Percentiles rank a stretch among this genome's conserved stretches.
These are phyloP conservation scores for Malurus alboscapulatus DNA, from an alignment of 2,113 vertebrate species.

Conservation along the genomic window DNA sequence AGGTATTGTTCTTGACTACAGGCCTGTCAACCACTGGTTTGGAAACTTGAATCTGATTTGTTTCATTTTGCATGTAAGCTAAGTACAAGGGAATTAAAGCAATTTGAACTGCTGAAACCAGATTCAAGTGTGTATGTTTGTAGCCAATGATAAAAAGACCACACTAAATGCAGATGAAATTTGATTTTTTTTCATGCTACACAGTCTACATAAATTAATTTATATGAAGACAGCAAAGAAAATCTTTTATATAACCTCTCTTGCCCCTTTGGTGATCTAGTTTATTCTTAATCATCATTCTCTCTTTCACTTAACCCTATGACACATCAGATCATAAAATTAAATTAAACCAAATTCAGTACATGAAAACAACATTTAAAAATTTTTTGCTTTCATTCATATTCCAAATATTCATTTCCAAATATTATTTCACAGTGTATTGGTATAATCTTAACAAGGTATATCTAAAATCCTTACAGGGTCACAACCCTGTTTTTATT, in stretches of 20 bases:
- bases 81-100: not conserved
- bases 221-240: not conserved
- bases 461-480: not conserved
- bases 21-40: not conserved
- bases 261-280: rapidly evolving
- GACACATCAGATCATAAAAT: not conserved
- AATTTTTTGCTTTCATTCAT: not conserved
- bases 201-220: not conserved
- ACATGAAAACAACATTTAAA: not conserved
- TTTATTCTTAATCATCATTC: not conserved
- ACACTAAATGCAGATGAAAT: not conserved
- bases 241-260: not conserved
- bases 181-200: not conserved
- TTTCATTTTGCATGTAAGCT: not conserved
- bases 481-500: not conserved
- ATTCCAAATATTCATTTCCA: not conserved
- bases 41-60: not conserved
- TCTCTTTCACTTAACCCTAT: not conserved
- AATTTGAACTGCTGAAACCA: not conserved
- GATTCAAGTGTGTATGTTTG: not conserved
- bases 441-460: not conserved
- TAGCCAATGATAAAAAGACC: not conserved
- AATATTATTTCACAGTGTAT: not conserved
- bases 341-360: not conserved
- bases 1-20: not conserved